Conservation (phyloP, 2,113 vertebrate species). For the Pandion haliaetus region DNA sequence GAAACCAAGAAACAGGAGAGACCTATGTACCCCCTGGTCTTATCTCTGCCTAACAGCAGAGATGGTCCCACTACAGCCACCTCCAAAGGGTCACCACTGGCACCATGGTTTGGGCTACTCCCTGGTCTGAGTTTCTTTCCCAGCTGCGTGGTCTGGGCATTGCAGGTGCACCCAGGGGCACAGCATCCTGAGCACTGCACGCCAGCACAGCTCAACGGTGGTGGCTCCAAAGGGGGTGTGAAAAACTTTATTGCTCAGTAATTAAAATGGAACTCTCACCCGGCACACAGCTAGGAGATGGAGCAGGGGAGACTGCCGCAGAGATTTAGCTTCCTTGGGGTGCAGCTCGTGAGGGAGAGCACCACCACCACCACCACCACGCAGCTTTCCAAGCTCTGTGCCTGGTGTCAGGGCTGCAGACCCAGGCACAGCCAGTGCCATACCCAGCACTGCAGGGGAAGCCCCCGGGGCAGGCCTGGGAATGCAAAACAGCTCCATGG, state of each 20-base stretch:
- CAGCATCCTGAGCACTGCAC: not conserved
- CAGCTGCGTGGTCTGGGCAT: not conserved
- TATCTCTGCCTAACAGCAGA: not conserved
- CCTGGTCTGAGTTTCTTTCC: not conserved
- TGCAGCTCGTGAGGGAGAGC: not conserved
- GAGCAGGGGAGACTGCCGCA: not conserved
- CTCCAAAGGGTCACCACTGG: not conserved
- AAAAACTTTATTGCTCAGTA: not conserved
- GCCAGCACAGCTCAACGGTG: not conserved
- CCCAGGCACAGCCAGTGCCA: not conserved
- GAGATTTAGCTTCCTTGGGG: not conserved
- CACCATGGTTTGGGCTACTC: rapidly evolving
- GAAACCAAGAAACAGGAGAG: not conserved
- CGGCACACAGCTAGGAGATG: not conserved
- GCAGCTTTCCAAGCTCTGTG: not conserved
- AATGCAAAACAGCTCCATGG: not conserved
- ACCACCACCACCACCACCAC: rapidly evolving
- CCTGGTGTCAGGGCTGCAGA: not conserved
- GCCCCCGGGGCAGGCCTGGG: no score
- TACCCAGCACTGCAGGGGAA: not conserved
- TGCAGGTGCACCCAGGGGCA: not conserved
- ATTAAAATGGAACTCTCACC: not conserved
- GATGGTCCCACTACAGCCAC: not conserved
- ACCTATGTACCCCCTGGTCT: not conserved
- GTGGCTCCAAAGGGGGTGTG: not conserved